A percentile compares a stretch with the other conserved stretches of the same genome.
Conservation (phyloP, 1,140 invertebrate genomes). For the Formica exsecta region DNA sequence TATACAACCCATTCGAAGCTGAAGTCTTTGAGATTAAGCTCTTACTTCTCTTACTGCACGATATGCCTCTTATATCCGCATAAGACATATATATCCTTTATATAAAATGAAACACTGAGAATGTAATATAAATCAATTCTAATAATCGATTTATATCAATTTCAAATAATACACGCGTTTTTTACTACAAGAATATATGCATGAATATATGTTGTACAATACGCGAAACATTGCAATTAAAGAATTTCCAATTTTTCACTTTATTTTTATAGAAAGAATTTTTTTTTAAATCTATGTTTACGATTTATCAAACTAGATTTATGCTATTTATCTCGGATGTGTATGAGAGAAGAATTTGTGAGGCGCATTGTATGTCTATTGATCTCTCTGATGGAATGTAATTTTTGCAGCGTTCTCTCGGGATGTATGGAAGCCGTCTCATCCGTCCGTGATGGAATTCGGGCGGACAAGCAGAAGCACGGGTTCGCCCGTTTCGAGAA, state of each 20-base stretch:
- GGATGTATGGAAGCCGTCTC: slow-evolving; percentile 72
- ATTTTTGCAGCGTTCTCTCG: slow-evolving; percentile 74
- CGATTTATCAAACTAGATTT: not conserved
- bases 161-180: too few relatives aligned
- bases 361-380: not conserved
- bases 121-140: not conserved
- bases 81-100: not conserved
- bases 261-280: not conserved
- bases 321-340: not conserved
- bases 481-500: slow-evolving; percentile 84
- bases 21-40: not conserved
- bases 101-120: not conserved
- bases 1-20: not conserved
- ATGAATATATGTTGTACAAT: too few relatives aligned
- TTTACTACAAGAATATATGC: too few relatives aligned
- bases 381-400: slow-evolving; percentile 32
- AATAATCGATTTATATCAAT: too few relatives aligned
- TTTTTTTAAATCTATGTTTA: not conserved
- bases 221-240: not conserved
- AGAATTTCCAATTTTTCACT: not conserved
- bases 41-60: not conserved
- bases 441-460: slow-evolving; percentile 69
- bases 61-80: not conserved
- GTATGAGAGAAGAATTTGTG: not conserved
- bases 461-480: slow-evolving; percentile 54